These are phyloP conservation scores for Cranoglanis bouderius DNA, from an alignment of 2,113 vertebrate genomes.

Conservation along the genomic window DNA sequence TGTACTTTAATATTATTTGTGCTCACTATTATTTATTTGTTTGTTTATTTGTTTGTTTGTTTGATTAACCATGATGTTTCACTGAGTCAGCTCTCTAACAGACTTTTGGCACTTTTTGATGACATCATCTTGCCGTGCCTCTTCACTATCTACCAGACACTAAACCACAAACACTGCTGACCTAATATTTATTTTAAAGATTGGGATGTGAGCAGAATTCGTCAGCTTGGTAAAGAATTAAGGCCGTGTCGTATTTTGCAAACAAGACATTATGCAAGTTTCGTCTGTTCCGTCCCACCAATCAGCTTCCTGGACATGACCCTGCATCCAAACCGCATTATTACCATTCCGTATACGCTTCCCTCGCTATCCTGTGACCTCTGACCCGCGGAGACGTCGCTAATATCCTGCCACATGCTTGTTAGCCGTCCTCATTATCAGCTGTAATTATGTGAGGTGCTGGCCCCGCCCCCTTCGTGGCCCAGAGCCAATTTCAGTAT, in stretches of 20 bases:
- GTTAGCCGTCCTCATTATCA: slow-evolving; percentile 81
- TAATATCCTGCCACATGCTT: slow-evolving; percentile 84
- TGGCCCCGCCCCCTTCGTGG: slow-evolving; percentile 71
- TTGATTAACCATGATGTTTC: background rate
- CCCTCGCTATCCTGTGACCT: slow-evolving; percentile 25
- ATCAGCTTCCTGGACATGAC: slow-evolving; percentile 6
- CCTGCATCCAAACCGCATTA: background rate
- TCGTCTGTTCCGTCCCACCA: background rate
- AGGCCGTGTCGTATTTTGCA: background rate
- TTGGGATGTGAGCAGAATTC: background rate
- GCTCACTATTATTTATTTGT: background rate
- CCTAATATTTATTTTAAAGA: background rate
- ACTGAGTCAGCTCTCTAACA: background rate
- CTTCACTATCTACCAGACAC: background rate
- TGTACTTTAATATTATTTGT: too few relatives aligned
- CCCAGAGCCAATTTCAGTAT: slow-evolving; percentile 85
- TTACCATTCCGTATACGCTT: background rate
- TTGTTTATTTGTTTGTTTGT: background rate
- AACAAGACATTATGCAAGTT: background rate
- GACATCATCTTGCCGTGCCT: background rate
- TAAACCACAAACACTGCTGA: background rate
- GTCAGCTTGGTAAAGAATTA: background rate
- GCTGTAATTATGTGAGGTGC: slow-evolving; percentile 89
- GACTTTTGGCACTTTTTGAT: background rate
- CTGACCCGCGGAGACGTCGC: slow-evolving; percentile 47